Percentiles rank a stretch among this genome's conserved stretches.
Conservation (phyloP, 2,888 invertebrate genomes). For the Diarsia rubi region DNA sequence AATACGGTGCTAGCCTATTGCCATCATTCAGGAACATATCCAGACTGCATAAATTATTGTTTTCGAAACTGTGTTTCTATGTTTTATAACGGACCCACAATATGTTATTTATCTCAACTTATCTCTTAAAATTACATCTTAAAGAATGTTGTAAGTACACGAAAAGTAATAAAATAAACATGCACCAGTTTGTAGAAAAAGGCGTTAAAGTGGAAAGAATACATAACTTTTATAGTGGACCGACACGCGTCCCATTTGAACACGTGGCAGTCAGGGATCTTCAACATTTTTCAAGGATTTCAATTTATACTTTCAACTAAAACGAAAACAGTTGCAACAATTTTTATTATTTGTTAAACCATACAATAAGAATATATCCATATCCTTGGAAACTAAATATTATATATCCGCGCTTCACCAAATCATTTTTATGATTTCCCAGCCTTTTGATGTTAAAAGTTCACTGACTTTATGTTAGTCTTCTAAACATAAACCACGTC, state of each 20-base stretch:
- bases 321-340: not conserved
- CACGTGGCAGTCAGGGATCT: not conserved
- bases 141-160: constrained; percentile 9
- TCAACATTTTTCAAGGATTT: constrained; percentile 24
- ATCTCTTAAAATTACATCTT: constrained; percentile 3
- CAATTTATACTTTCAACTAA: not conserved
- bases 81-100: constrained; percentile 1
- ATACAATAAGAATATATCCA: not conserved
- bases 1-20: too few species aligned
- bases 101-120: constrained; percentile 31
- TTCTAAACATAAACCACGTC: not conserved
- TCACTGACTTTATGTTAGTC: constrained; percentile 17
- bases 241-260: constrained; percentile 32
- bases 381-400: not conserved
- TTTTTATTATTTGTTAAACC: not conserved
- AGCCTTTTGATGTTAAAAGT: constrained; percentile 1
- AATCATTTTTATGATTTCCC: not conserved
- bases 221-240: constrained; percentile 21
- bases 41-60: not conserved
- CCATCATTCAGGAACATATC: too few species aligned
- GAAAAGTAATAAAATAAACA: constrained; percentile 40
- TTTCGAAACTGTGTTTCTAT: constrained; percentile 4
- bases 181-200: constrained; percentile 43
- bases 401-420: not conserved
- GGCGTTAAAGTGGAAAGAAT: constrained; percentile 15